Conservation (phyloP, 2,888 invertebrate genomes). For the Oligia latruncula region DNA sequence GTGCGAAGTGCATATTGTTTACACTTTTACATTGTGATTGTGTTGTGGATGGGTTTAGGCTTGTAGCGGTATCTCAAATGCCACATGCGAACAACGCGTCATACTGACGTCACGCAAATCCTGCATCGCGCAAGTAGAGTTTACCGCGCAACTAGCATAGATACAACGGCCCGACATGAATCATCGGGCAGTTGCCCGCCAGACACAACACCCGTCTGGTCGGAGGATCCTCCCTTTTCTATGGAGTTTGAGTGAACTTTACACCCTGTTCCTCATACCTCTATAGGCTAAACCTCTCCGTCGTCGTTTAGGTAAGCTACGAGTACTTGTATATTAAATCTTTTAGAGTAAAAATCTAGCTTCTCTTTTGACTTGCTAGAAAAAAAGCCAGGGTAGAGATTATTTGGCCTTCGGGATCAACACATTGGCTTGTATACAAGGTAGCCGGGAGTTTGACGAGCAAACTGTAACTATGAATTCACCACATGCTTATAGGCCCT, state of each 20-base stretch:
- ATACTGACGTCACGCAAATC: too few species aligned
- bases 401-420: neutral
- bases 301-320: neutral
- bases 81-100: too few species aligned
- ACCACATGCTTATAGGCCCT: too few species aligned
- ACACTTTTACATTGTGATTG: conserved; percentile 16
- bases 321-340: neutral
- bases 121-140: too few species aligned
- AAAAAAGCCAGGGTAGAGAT: neutral
- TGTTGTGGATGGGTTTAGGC: neutral
- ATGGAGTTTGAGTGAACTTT: too few species aligned
- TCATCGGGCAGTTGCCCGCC: too few species aligned
- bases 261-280: too few species aligned
- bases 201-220: too few species aligned
- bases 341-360: neutral
- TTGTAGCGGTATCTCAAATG: too few species aligned
- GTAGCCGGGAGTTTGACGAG: neutral
- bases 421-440: neutral
- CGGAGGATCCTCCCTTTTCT: too few species aligned
- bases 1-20: conserved; percentile 21
- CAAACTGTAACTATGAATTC: neutral
- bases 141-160: too few species aligned
- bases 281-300: neutral
- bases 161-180: too few species aligned
- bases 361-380: neutral